phyloP scores from a whole-genome alignment of 2,797 vertebrate genomes.

The Enteromius argenteus region DNA sequence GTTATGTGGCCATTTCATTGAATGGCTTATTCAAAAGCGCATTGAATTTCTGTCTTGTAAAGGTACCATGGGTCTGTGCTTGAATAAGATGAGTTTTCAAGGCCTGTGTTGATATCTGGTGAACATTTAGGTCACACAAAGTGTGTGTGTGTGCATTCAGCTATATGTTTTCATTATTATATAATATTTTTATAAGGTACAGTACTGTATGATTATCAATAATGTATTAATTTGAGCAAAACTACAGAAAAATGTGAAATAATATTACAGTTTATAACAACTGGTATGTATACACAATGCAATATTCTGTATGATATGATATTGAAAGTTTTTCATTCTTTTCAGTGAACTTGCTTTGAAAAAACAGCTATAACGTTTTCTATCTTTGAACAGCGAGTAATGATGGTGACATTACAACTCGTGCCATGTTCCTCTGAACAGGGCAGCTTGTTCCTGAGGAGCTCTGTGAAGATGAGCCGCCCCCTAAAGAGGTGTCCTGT shows the following conservation, averaged over 20 bases:
- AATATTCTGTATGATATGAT: not conserved
- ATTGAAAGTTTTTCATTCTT: not conserved
- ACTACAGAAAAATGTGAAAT: too few relatives aligned
- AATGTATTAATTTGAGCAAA: too few relatives aligned
- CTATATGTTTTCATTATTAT: not conserved
- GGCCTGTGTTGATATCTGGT: not conserved
- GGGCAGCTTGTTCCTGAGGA: slow-evolving; percentile 78
- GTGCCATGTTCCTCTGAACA: slow-evolving; percentile 66
- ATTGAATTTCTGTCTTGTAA: slow-evolving; percentile 4
- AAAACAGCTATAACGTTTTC: not conserved
- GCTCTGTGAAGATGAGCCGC: slow-evolving; percentile 79
- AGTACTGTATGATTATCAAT: too few relatives aligned
- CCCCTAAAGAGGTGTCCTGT: slow-evolving; percentile 76
- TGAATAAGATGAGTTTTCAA: not conserved
- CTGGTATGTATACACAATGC: not conserved
- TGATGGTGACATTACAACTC: not conserved
- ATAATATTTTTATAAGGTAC: too few relatives aligned
- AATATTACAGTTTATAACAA: too few relatives aligned
- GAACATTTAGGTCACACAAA: not conserved
- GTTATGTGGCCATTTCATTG: slow-evolving; percentile 4
- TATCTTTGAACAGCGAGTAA: not conserved
- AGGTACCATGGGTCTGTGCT: not conserved
- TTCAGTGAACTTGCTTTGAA: not conserved
- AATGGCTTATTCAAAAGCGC: not conserved
- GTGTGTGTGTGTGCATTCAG: not conserved